Base-by-base conservation (phyloP, 2,113 vertebrate species). In the Odocoileus hemionus region DNA sequence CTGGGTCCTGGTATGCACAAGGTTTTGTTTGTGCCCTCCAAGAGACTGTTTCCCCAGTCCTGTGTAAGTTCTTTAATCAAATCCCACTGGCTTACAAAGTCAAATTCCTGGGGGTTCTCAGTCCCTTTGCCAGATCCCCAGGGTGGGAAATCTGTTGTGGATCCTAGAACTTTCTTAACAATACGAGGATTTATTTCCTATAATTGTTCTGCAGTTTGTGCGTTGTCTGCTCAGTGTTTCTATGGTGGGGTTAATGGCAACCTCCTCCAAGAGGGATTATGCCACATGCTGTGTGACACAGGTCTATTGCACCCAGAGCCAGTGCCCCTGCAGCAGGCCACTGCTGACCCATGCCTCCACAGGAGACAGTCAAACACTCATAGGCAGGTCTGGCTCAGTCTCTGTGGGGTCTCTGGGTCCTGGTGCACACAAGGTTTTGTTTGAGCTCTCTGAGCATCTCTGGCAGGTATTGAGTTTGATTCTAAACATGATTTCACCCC, bases 321-420 rank as follows among this genome's bases (percentile, higher is more conserved):
- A 2, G 0, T 70, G 17, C n/a, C n/a, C 9, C 64, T 36, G 64
- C n/a, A 70, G 19, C n/a, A 70, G 64, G n/a, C 19, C n/a, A 67
- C 61, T 67, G 61, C 15, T n/a, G 61, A n/a, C 61, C 61, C 61
- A 64, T 3, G 1, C 61, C 61, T n/a, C 61, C 33, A 70, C 64
- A 70, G n/a, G n/a, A 70, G 64, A 70, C 4, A 70, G 64, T 70
- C 64, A n/a, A 70, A 70, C 19, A 70, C n/a, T 36, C 64, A 70
- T 23, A 70, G 9, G 19, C 64, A 70, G n/a, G n/a, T 70, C 17
- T 70, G 64, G 64, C 17, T 70, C 17, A 70, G n/a, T 70, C n/a
- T 70, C 64, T 70, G n/a, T 36, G n/a, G n/a, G 17, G n/a, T 70
- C n/a, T 70, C 64, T 70, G n/a, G 21, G n/a, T 70, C 64, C 64